Evolutionary conservation across 2,888 invertebrate species (phyloP).

Genomic region (Himalopsyche kuldschensis): DNA sequence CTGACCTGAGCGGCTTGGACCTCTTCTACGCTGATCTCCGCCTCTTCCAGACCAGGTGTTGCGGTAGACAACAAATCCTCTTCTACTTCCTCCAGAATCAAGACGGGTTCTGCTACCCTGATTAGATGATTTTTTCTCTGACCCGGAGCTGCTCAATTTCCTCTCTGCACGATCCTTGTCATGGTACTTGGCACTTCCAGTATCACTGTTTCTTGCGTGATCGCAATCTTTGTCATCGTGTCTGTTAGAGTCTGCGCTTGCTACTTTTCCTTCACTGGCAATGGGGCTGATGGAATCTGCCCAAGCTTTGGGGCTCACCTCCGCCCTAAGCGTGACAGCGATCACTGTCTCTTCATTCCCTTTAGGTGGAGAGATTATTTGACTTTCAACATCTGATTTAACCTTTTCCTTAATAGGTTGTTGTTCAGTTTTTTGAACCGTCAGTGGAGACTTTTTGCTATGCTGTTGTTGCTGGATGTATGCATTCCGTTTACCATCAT

Average conservation of each 20-base stretch:
- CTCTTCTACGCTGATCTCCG: conserved; percentile 52
- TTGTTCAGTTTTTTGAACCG: conserved; percentile 42
- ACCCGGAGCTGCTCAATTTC: conserved; percentile 55
- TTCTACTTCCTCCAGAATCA: conserved; percentile 46
- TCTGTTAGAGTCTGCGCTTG: conserved; percentile 47
- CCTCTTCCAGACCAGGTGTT: conserved; percentile 49
- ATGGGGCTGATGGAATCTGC: conserved; percentile 48
- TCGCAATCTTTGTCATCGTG: conserved; percentile 47
- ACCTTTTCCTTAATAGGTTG: conserved; percentile 39
- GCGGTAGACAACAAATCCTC: conserved; percentile 56
- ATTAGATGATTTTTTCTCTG: conserved; percentile 53
- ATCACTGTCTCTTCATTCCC: neutral
- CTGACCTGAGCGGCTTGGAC: conserved; percentile 45
- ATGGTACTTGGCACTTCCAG: conserved; percentile 38
- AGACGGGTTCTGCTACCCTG: conserved; percentile 47
- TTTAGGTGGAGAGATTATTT: conserved; percentile 36
- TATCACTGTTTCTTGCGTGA: conserved; percentile 43
- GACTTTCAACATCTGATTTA: conserved; percentile 40
- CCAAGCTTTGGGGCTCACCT: conserved; percentile 49
- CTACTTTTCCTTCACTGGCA: conserved; percentile 17
- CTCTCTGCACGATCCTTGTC: conserved; percentile 55
- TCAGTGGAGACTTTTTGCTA: conserved; percentile 41
- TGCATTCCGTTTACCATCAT: conserved; percentile 43
- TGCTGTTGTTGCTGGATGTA: conserved; percentile 30
- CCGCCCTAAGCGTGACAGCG: conserved; percentile 26